These are phyloP conservation scores for Panagrolaimus sp. DNA, from an alignment of 1,140 invertebrate genomes.

Conservation along the genomic window DNA sequence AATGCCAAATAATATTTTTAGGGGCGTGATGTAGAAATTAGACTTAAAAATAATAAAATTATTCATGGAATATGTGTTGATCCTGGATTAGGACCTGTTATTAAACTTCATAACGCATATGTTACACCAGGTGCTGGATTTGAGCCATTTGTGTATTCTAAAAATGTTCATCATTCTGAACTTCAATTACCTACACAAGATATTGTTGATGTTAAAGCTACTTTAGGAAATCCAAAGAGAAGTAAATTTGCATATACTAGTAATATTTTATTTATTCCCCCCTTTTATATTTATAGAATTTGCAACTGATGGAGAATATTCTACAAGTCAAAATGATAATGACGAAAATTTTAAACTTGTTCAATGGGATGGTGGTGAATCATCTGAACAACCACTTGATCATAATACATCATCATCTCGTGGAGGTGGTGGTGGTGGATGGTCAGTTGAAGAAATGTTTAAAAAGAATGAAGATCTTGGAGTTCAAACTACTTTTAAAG, in stretches of 20 bases:
- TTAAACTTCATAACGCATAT: conserved; percentile 2
- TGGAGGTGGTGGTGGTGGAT: conserved; percentile 65
- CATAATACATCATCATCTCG: no score
- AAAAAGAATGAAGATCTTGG: conserved; percentile 21
- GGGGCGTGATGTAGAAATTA: background rate
- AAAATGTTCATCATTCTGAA: background rate
- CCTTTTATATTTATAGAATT: background rate
- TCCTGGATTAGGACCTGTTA: background rate
- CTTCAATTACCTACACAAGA: background rate
- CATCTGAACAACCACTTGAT: background rate
- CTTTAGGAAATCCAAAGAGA: background rate
- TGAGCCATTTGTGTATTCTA: background rate
- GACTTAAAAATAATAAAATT: background rate
- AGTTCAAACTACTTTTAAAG: conserved; percentile 20
- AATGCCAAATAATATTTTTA: background rate
- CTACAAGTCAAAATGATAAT: background rate
- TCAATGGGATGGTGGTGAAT: background rate
- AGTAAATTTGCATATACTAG: background rate
- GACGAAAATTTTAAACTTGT: background rate
- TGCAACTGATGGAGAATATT: conserved; percentile 6
- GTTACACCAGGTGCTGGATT: background rate
- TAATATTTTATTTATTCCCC: background rate
- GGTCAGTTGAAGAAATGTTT: conserved; percentile 34
- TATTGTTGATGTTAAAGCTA: background rate
- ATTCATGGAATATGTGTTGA: conserved; percentile 3